These are phyloP conservation scores for Amblyteles armatorius DNA, from an alignment of 2,888 invertebrate species.

Conservation along the genomic window DNA sequence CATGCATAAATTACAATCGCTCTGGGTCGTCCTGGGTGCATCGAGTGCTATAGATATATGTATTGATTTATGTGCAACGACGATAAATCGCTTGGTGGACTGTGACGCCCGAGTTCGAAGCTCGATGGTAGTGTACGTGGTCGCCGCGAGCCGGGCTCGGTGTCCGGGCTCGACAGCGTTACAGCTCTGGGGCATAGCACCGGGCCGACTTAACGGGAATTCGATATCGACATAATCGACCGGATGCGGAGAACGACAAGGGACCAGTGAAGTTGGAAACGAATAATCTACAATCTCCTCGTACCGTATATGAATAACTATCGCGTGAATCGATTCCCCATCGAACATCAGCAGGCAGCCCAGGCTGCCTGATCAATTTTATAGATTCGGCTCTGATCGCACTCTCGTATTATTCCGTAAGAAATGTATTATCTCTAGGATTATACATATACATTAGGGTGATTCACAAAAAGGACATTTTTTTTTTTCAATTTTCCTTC, in stretches of 20 bases:
- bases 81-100: constrained; percentile 5
- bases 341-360: neutral
- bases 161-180: neutral
- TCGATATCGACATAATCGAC: constrained; percentile 44
- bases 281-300: constrained; percentile 24
- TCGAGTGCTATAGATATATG: neutral
- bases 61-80: constrained; percentile 4
- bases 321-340: constrained; percentile 12
- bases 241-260: constrained; percentile 7
- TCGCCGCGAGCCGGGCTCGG: neutral
- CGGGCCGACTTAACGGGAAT: constrained; percentile 24
- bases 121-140: constrained; percentile 1
- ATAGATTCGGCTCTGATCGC: constrained; percentile 11
- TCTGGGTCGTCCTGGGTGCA: neutral
- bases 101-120: constrained; percentile 18
- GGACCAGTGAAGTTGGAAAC: constrained; percentile 10
- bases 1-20: constrained; percentile 10
- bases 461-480: too few species aligned
- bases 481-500: too few species aligned
- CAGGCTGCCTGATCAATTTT: neutral
- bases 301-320: neutral
- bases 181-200: constrained; percentile 2
- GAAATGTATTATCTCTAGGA: too few species aligned
- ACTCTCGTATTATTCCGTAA: neutral
- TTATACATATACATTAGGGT: neutral